Base-by-base conservation (phyloP, 2,113 vertebrate genomes). In the Lichenostomus cassidix region DNA sequence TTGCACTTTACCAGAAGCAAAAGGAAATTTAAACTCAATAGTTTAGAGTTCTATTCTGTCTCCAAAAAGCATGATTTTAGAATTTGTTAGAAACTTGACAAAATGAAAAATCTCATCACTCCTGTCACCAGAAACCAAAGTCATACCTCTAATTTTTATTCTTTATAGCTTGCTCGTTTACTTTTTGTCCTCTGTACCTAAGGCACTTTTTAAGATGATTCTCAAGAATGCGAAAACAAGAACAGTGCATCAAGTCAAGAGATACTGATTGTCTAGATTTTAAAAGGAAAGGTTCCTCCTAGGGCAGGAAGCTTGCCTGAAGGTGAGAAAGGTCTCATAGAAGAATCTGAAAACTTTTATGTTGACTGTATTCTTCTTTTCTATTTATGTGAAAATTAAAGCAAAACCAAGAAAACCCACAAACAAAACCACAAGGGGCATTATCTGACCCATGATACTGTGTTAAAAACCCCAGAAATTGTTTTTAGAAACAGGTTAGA, bases 1-100 rank as follows among this genome's bases (percentile, higher is more conserved):
- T 96, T 94, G 65, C 12, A 21, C 89, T 95, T 95, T 93, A 94
- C 76, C 80, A 70, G 73, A 94, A 93, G 93, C 80, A 92, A 95
- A 84, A 85, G 22, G 44, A 94, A 95, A 93, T 93, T 94, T 83
- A 89, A 68, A 25, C 44, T 92, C 65, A 93, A 23, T 81, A 81
- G 37, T 83, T 93, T 75, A 56, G 58, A 93, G 28, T 84, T 94
- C 70, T 92, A 41, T 85, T 92, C 52, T 93, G 37, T 88, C 49
- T 96, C 69, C 60, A 87, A 75, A 79, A 77, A 7, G 0, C 62
- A 68, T 41, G 64, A 82, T 75, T 91, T 90, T 69, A 84, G 55
- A 87, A 3, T 71, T 93, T 86, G 35, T 71, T 89, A 65, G 92
- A 90, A 96, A 93, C 92, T 87, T 81, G 60, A 95, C 64, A 87